These are phyloP conservation scores for Cheiracanthium punctorium DNA, from an alignment of 2,888 invertebrate genomes.

Conservation along the genomic window DNA sequence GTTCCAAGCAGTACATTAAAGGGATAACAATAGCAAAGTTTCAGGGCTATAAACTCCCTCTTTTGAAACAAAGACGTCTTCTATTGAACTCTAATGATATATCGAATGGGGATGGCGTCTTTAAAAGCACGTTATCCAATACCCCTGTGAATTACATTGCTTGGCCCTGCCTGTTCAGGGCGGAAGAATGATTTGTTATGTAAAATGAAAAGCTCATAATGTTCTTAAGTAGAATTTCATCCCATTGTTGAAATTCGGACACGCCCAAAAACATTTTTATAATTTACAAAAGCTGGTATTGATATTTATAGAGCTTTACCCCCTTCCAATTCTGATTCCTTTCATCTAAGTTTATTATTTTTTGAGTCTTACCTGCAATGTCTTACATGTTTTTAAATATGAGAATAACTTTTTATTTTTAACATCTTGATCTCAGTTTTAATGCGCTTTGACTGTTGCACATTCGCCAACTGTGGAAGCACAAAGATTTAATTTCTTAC, in stretches of 20 bases:
- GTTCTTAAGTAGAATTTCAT: not conserved
- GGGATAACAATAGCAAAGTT: not conserved
- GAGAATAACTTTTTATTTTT: too few relatives aligned
- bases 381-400: too few relatives aligned
- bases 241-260: not conserved
- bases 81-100: slow-evolving; percentile 5
- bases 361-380: too few relatives aligned
- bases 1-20: not conserved
- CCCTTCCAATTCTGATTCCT: too few relatives aligned
- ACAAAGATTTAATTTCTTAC: too few relatives aligned
- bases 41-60: not conserved
- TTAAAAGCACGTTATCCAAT: slow-evolving; percentile 5
- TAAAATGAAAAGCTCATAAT: not conserved
- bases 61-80: not conserved
- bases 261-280: too few relatives aligned
- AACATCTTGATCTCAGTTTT: too few relatives aligned
- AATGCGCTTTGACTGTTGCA: too few relatives aligned
- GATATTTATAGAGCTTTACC: too few relatives aligned
- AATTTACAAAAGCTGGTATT: too few relatives aligned
- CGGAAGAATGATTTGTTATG: not conserved
- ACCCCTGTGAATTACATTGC: not conserved
- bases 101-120: not conserved
- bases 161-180: not conserved
- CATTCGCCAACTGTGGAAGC: too few relatives aligned
- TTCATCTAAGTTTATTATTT: too few relatives aligned